Evolutionary conservation across 92 coral and sea anemone species (phyloP).

Genomic region (Epizoanthus scotinus): DNA sequence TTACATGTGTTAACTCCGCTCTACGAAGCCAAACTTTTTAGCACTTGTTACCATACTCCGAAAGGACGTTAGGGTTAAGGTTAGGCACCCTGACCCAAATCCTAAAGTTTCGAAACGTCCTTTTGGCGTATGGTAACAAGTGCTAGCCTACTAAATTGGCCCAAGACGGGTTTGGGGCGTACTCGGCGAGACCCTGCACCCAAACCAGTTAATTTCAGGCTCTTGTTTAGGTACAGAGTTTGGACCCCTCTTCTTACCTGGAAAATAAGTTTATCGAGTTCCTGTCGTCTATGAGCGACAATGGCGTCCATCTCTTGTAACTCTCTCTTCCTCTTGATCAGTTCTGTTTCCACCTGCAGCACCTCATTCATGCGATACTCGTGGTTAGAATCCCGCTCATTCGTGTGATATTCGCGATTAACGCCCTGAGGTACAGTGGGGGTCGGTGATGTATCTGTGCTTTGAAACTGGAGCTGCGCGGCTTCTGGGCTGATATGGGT

Average conservation of each 20-base stretch:
- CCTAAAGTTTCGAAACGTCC: too few relatives aligned
- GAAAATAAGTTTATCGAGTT: conserved; percentile 52
- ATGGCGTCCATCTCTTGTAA: conserved; percentile 68
- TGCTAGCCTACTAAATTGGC: too few relatives aligned
- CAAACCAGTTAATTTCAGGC: too few relatives aligned
- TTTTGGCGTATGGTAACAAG: too few relatives aligned
- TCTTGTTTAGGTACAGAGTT: background rate
- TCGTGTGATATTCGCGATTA: conserved; percentile 17
- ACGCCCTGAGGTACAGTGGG: background rate
- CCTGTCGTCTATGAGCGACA: conserved; percentile 65
- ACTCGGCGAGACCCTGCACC: too few relatives aligned
- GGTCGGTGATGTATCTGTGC: background rate
- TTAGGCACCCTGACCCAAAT: too few relatives aligned
- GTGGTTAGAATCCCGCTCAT: conserved; percentile 46
- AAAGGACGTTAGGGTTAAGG: too few relatives aligned
- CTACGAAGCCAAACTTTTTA: too few relatives aligned
- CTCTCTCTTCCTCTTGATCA: conserved; percentile 63
- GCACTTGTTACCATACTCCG: too few relatives aligned
- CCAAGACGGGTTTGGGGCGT: too few relatives aligned
- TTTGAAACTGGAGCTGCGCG: background rate
- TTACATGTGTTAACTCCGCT: too few relatives aligned
- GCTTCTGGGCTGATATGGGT: conserved; percentile 6
- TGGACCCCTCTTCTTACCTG: conserved; percentile 42
- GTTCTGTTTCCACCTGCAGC: conserved; percentile 57
- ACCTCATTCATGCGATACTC: conserved; percentile 65